Base-by-base conservation (phyloP, 1,140 invertebrate genomes). In the Doryteuthis pealeii region DNA sequence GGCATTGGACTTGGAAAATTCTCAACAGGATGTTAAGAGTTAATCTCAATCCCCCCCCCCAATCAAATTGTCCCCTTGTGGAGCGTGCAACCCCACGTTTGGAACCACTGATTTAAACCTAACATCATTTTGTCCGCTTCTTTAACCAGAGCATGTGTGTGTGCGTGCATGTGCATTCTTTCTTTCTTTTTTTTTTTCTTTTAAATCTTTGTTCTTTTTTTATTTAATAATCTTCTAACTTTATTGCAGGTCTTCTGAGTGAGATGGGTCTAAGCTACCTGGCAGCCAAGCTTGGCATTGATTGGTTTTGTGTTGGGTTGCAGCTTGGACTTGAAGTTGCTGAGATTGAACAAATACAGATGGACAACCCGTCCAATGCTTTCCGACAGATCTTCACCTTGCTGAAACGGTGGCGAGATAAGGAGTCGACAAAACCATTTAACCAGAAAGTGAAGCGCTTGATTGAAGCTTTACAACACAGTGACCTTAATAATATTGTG, bases 341-440 rank as follows among this genome's bases (percentile, higher is more conserved):
- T 40, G 77, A 78, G 43, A 80, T 86, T 65, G 82, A 86, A 75
- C 79, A 82, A 71, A 80, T 84, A 14, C 81, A 83, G 62, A 74
- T 84, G 67, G 79, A 79, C 49, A 74, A 82, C 68, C 83, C 78
- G 0, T 62, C 77, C 30, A 66, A 76, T 43, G 40, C 74, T 6
- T 74, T 76, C 5, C 74, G 76, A 35, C 79, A 80, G 75, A 82
- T 77, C 5, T 73, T 69, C 1, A 78, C 58, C 10, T 73, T 75
- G 0, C 69, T 81, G 35, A 70, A 71, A 15, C 73, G 32, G 26
- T 81, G 80, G 80, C 32, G 77, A 10, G 77, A 79, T 62, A 49
- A 67, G 4, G 33, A 74, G 8, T 49, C 30, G 26, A 43, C 30
- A 6, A 71, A 30, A 18, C 18, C 40, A 28, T 31, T 18, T 2